Percentiles rank a stretch among this genome's conserved stretches.
phyloP scores from a whole-genome alignment of 2,797 vertebrate genomes.

The Fringilla coelebs region DNA sequence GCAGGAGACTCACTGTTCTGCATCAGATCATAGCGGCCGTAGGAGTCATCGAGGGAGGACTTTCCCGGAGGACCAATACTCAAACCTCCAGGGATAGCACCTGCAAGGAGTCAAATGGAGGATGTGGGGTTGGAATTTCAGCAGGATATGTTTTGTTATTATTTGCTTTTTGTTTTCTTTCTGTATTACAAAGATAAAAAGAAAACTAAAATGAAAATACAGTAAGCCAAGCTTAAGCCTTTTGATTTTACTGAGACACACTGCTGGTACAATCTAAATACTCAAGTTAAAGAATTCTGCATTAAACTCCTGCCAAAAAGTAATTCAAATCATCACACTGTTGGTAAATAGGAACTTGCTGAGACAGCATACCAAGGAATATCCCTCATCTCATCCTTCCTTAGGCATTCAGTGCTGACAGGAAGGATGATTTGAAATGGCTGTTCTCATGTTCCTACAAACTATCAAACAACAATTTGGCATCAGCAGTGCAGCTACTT shows the following conservation, averaged over 20 bases:
- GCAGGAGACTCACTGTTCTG: constrained; percentile 89
- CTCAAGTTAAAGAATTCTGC: neutral
- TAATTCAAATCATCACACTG: neutral
- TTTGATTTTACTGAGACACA: too few relatives aligned
- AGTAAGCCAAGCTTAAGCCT: neutral
- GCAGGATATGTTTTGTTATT: neutral
- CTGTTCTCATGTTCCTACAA: neutral
- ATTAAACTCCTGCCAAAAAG: neutral
- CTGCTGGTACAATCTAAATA: neutral
- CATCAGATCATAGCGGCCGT: constrained; percentile 92
- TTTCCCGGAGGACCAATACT: constrained; percentile 89
- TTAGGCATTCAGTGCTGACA: neutral
- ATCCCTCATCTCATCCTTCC: neutral
- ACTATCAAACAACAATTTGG: neutral
- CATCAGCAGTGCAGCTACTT: neutral
- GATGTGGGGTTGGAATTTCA: neutral
- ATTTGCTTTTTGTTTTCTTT: neutral
- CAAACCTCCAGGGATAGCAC: constrained; percentile 93
- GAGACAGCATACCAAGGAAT: neutral
- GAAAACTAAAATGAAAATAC: neutral
- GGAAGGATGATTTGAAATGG: neutral
- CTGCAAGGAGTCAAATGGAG: constrained; percentile 58
- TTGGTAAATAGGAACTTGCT: neutral
- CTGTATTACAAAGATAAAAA: neutral
- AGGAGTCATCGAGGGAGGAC: constrained; percentile 93